Evolutionary conservation across 2,797 vertebrate genomes (phyloP).

Genomic region (Crenichthys baileyi): DNA sequence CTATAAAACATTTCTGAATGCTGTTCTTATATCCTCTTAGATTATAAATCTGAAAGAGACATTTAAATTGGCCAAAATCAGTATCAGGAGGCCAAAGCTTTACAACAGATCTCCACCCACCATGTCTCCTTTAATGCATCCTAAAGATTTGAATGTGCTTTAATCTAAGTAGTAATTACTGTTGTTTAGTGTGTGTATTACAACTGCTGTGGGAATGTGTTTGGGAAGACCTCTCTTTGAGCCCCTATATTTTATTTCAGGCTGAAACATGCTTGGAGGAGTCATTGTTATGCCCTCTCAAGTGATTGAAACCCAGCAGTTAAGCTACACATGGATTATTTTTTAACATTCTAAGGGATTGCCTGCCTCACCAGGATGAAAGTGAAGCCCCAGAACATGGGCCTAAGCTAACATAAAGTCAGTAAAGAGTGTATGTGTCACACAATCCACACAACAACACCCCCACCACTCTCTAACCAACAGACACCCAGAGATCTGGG

Average conservation of each 20-base stretch:
- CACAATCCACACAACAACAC: constrained; percentile 59
- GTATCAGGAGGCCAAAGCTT: no score
- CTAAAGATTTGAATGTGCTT: neutral
- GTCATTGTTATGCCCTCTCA: neutral
- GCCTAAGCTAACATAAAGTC: neutral
- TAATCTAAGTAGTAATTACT: neutral
- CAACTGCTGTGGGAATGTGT: neutral
- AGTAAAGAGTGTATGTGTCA: constrained; percentile 6
- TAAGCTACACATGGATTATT: neutral
- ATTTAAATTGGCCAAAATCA: neutral
- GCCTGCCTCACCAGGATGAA: neutral
- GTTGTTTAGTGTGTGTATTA: neutral
- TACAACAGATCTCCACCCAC: neutral
- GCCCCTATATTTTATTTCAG: neutral
- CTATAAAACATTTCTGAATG: neutral
- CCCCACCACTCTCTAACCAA: constrained; percentile 61
- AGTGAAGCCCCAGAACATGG: neutral
- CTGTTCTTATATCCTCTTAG: no score
- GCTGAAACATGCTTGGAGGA: neutral
- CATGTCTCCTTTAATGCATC: neutral
- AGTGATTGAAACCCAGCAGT: neutral
- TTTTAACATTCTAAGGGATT: neutral
- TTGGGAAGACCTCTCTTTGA: neutral
- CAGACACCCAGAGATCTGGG: constrained; percentile 45
- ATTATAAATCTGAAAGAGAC: neutral